These are phyloP conservation scores for Orthosia cruda DNA, from an alignment of 2,888 invertebrate species.

Conservation along the genomic window DNA sequence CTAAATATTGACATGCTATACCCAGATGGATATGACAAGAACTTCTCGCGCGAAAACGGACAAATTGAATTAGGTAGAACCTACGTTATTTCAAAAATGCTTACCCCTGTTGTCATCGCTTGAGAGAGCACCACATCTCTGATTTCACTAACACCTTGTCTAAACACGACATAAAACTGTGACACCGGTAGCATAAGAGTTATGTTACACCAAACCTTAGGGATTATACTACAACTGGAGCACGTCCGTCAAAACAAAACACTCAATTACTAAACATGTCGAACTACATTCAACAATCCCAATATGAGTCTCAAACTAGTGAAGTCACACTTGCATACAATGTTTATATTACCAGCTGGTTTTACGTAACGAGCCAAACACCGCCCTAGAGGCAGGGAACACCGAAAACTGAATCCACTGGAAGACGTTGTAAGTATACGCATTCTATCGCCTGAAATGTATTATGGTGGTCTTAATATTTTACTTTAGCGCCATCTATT, in stretches of 20 bases:
- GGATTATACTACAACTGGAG: conserved; percentile 58
- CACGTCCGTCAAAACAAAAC: conserved; percentile 31
- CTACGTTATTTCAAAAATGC: conserved; percentile 36
- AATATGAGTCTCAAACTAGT: conserved; percentile 28
- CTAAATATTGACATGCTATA: background rate
- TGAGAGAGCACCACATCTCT: conserved; percentile 86
- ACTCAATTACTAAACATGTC: conserved; percentile 17
- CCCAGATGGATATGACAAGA: background rate
- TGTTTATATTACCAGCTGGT: conserved; percentile 84
- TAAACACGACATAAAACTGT: conserved; percentile 83
- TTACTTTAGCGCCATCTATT: conserved; percentile 71
- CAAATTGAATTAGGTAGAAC: background rate
- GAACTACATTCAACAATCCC: conserved; percentile 19
- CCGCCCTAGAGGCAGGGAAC: conserved; percentile 87
- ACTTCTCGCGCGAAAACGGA: conserved; percentile 7
- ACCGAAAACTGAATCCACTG: conserved; percentile 88
- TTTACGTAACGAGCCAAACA: conserved; percentile 88
- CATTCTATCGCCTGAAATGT: conserved; percentile 44
- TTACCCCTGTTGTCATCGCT: conserved; percentile 89
- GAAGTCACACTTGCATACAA: conserved; percentile 58
- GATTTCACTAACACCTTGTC: conserved; percentile 82
- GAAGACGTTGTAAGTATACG: conserved; percentile 77
- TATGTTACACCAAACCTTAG: conserved; percentile 76
- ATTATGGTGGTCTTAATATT: conserved; percentile 4
- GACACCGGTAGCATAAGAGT: conserved; percentile 79